phyloP scores from a whole-genome alignment of 1,140 invertebrate species.

The Leptinotarsa lineolata region DNA sequence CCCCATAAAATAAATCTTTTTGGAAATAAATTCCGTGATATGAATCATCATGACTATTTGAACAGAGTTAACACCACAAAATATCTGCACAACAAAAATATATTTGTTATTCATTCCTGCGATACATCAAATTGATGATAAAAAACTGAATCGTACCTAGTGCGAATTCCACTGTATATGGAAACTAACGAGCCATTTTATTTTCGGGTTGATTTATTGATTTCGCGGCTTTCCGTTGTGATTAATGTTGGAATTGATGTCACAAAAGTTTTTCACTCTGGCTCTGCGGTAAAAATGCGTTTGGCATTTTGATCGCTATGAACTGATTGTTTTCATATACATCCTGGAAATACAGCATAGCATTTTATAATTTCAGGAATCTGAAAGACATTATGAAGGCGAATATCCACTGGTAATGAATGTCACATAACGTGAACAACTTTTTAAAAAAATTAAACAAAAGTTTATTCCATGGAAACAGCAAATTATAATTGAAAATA shows the following conservation, averaged over 20 bases:
- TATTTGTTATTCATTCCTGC: not conserved
- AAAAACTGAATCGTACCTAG: not conserved
- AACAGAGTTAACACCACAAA: not conserved
- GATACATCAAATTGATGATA: not conserved
- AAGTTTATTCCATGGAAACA: too few species aligned
- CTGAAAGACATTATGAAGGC: too few species aligned
- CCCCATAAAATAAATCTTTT: too few species aligned
- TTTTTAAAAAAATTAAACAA: too few species aligned
- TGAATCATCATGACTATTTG: too few species aligned
- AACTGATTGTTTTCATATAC: not conserved
- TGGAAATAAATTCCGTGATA: too few species aligned
- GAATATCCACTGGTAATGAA: too few species aligned
- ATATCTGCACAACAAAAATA: not conserved
- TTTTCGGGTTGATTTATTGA: constrained; percentile 40
- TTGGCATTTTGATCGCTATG: not conserved
- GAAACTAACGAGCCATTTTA: constrained; percentile 41
- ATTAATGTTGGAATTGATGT: constrained; percentile 38
- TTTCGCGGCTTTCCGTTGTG: constrained; percentile 39
- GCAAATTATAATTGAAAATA: too few species aligned
- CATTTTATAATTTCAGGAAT: too few species aligned
- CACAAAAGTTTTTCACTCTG: not conserved
- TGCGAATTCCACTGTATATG: not conserved
- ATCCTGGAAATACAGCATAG: too few species aligned
- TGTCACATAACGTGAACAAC: too few species aligned
- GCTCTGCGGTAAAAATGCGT: not conserved